Percentiles rank a stretch among this genome's conserved stretches.
These are phyloP conservation scores for Thalassophryne amazonica DNA, from an alignment of 2,797 vertebrate genomes.

Conservation along the genomic window DNA sequence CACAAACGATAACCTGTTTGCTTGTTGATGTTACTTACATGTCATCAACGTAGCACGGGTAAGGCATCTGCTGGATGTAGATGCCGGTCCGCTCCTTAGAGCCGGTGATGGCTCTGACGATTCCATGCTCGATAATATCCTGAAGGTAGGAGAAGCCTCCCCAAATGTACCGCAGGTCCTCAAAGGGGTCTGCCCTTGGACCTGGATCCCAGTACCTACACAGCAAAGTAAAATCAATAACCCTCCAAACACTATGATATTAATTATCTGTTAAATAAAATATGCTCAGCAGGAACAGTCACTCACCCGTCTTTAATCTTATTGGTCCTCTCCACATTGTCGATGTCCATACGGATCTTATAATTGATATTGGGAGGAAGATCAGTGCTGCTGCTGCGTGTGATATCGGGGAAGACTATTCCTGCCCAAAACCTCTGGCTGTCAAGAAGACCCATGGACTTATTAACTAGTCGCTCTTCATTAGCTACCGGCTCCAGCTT, in stretches of 20 bases:
- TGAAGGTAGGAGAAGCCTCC: slow-evolving; percentile 96
- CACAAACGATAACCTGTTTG: no score
- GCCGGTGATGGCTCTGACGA: slow-evolving; percentile 91
- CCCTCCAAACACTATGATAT: no score
- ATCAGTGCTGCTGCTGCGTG: slow-evolving; percentile 71
- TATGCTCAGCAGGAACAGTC: neutral
- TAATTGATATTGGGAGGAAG: slow-evolving; percentile 91
- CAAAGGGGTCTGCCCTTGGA: slow-evolving; percentile 96
- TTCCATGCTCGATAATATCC: slow-evolving; percentile 93
- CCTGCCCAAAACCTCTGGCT: slow-evolving; percentile 97
- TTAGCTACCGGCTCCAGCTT: slow-evolving; percentile 91
- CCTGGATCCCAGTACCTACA: slow-evolving; percentile 97
- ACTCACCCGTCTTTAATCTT: slow-evolving; percentile 95
- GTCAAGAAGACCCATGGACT: slow-evolving; percentile 90
- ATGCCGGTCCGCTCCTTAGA: slow-evolving; percentile 87
- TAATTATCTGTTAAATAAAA: neutral
- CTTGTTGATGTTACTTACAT: slow-evolving; percentile 90
- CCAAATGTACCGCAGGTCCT: slow-evolving; percentile 96
- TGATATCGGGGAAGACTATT: slow-evolving; percentile 88
- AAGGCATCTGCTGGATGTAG: slow-evolving; percentile 98
- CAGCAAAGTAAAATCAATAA: neutral
- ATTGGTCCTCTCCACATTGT: slow-evolving; percentile 97
- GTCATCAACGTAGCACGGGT: slow-evolving; percentile 96
- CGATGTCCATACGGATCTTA: slow-evolving; percentile 99
- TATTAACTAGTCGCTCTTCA: slow-evolving; percentile 89